Evolutionary conservation across 2,113 vertebrate genomes (phyloP), one percentile per base, ranked within the genome.

Genomic region (Gymnobelideus leadbeateri): DNA sequence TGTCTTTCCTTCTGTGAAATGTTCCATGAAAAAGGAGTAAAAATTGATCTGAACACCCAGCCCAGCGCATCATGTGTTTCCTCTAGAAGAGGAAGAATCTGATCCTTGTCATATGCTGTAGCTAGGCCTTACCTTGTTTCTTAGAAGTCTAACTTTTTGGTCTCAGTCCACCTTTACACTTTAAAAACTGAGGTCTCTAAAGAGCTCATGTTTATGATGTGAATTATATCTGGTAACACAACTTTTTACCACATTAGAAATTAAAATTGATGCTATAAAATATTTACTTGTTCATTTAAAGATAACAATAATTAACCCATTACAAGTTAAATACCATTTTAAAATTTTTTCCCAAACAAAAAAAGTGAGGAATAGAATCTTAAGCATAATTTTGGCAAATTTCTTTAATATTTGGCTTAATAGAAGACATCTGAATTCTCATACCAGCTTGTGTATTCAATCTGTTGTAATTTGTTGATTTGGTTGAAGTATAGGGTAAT

Each of bases 1-100:
- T 23, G 8, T 57, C 97, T 96, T 95, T 93, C 91, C 8, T 91
- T 49, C 2, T 37, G 84, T 43, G 51, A 54, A 92, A 23, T 68
- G 0, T 53, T 89, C 94, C 28, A 89, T 94, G 95, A 55, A 94
- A 51, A n/a, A 24, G 0, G 52, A 89, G 8, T 25, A 25, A 46
- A 91, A 51, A 97, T 92, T 90, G 28, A 94, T 0, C 47, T 50
- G 25, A n/a, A 91, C n/a, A n/a, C 31, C 84, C 91, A 47, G 21
- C 12, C 3, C 57, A 61, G 1, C n/a, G 14, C n/a, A 46, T 89
- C 37, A 47, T 53, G 91, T 54, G n/a, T 23, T 37, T 90, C 43
- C 52, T 26, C 31, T 14, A n/a, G 46, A 51, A 90, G 3, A 47
- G 16, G 6, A 93, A 23, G n/a, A 49, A 46, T 6, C 5, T 16